Base-by-base conservation (phyloP, 2,113 vertebrate species). In the Podarcis cretensis region DNA sequence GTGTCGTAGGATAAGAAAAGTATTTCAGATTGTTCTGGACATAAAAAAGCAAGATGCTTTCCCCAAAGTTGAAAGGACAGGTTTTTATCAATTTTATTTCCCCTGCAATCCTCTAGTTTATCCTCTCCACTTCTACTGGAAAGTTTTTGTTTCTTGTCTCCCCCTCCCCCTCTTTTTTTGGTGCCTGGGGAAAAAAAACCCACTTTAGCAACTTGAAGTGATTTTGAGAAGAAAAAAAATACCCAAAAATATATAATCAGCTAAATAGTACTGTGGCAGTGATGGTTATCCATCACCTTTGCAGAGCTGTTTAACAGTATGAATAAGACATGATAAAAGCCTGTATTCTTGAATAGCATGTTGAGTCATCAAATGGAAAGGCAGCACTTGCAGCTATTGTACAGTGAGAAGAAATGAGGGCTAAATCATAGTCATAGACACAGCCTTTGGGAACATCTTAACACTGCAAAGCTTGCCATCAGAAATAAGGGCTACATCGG, bases 1-100 rank as follows among this genome's bases (percentile, higher is more conserved):
- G 9, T 80, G 0, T 68, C 2, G 9, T 76, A 32, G 68, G n/a
- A 54, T 57, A 89, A 65, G 78, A 14, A 12, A 66, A 90, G 4
- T 76, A 83, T 90, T 94, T 94, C 85, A 93, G 59, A 86, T 89
- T n/a, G 18, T 71, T 91, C 5, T 73, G 82, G 10, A 87, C 54
- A 87, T 83, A 43, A 91, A 87, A 90, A 59, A 40, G 90, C 68
- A 35, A 87, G 12, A 32, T 83, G 87, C 30, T 88, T 87, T 68
- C 32, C 30, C 32, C 81, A 30, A 86, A 90, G 10, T 5, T 74
- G 86, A 86, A 90, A 84, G 20, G 9, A 74, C 5, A 23, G 30
- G 5, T 82, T 66, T 43, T 87, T 66, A 83, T 78, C 80, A 82
- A 83, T 40, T 87, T 90, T 86, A 89, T 91, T 84, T 92, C 16